phyloP scores from a whole-genome alignment of 2,797 vertebrate genomes.

The Hydrophis major region DNA sequence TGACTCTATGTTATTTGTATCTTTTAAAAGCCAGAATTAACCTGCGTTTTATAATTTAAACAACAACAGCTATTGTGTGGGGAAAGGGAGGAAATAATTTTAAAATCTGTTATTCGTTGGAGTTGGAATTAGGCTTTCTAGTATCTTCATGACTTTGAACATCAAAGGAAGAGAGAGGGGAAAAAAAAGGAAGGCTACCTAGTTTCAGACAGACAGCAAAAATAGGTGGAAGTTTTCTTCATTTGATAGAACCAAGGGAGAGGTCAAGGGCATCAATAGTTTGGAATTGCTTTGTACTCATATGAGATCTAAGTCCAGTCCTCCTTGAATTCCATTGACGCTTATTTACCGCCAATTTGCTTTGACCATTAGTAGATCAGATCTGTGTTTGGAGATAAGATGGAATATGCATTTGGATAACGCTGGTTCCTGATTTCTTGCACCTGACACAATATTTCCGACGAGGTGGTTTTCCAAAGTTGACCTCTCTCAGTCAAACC shows the following conservation, averaged over 20 bases:
- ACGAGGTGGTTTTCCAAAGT: neutral
- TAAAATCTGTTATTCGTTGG: slow-evolving; percentile 18
- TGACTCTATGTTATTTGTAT: slow-evolving; percentile 79
- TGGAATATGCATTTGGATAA: too few species aligned
- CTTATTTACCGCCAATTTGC: too few species aligned
- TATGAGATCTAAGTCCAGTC: too few species aligned
- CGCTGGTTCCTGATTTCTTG: too few species aligned
- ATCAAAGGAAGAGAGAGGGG: neutral
- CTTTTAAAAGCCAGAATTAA: slow-evolving; percentile 84
- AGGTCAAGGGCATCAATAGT: too few species aligned
- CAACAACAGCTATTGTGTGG: slow-evolving; percentile 58
- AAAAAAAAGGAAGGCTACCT: neutral
- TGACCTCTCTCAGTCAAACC: neutral
- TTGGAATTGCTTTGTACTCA: too few species aligned
- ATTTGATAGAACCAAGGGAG: neutral
- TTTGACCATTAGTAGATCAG: too few species aligned
- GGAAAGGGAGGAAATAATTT: neutral
- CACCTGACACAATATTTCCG: neutral
- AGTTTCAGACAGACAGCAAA: neutral
- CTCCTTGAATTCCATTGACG: too few species aligned
- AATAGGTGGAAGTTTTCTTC: neutral
- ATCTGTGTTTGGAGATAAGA: too few species aligned
- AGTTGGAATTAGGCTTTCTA: neutral
- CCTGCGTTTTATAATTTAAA: slow-evolving; percentile 70
- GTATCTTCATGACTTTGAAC: too few species aligned